Base-by-base conservation (phyloP, 2,113 vertebrate genomes). In the Onychostoma macrolepis region DNA sequence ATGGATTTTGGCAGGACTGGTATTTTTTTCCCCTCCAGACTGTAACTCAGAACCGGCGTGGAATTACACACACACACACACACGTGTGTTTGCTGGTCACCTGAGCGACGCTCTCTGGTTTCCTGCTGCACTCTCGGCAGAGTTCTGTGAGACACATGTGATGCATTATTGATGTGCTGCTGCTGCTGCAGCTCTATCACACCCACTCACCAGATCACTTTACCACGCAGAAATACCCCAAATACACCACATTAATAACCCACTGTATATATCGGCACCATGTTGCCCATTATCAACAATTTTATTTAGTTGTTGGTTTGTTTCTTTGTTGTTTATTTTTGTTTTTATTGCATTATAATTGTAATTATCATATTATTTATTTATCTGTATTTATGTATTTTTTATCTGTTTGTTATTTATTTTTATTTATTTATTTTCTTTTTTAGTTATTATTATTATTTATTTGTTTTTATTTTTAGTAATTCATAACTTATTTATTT, bases 91-190 rank as follows among this genome's bases (percentile, higher is more conserved):
- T 94, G 94, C 91, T 90, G 90, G 93, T 93, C 90, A 95, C 92
- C 92, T 92, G 94, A 95, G 94, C 92, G 92, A 93, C 83, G n/a
- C 91, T 93, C 94, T 95, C 93, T 91, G 28, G 92, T 92, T 94
- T 92, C 91, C 90, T 26, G 91, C 93, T 92, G 91, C 94, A 95
- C 94, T 95, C 94, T 95, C 94, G 91, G 94, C 93, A 92, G 91
- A 89, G 89, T 90, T 91, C 90, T 92, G 90, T 88, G 91, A 93
- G 89, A 90, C 88, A 63, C n/a, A 21, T 89, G 89, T 95, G 45
- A 10, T 78, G 93, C 93, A 95, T 95, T 93, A 95, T 94, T 91
- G 90, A 95, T 95, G 94, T 91, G 76, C 87, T 92, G 30, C 90
- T 93, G 91, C 61, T 83, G 91, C 61, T 33, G 93, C 92, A 93